phyloP scores from a whole-genome alignment of 2,888 invertebrate species.

The Chloroclysta siterata region DNA sequence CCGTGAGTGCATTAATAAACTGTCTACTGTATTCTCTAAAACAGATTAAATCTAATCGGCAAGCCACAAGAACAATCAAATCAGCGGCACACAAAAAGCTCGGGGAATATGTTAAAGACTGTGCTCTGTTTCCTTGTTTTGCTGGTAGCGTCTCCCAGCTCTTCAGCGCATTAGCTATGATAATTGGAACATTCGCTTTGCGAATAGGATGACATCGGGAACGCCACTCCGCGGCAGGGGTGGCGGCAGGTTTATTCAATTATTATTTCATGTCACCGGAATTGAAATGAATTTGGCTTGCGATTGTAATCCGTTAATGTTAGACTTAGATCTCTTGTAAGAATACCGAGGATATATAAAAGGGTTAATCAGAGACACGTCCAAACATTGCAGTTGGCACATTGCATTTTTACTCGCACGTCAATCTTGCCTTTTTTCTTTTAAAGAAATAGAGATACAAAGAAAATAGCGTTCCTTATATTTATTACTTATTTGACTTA shows the following conservation, averaged over 20 bases:
- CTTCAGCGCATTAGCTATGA: conserved; percentile 78
- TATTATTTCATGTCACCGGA: conserved; percentile 1
- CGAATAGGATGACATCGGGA: conserved; percentile 68
- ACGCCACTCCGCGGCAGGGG: conserved; percentile 20
- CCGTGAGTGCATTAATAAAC: too few species aligned
- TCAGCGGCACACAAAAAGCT: conserved; percentile 40
- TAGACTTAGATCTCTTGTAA: too few species aligned
- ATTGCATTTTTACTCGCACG: too few species aligned
- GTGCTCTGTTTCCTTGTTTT: conserved; percentile 47
- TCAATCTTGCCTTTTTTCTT: too few species aligned
- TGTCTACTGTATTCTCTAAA: not conserved
- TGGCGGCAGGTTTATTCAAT: conserved; percentile 28
- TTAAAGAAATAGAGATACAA: too few species aligned
- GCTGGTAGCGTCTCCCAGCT: conserved; percentile 54
- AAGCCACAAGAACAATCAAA: conserved; percentile 41
- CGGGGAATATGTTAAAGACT: conserved; percentile 37
- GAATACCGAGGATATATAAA: too few species aligned
- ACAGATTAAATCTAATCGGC: conserved; percentile 18
- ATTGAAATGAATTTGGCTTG: not conserved
- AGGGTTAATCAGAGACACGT: too few species aligned
- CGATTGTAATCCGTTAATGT: too few species aligned
- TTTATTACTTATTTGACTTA: too few species aligned
- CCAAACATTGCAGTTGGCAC: too few species aligned
- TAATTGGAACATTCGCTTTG: conserved; percentile 81
- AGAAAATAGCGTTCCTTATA: too few species aligned